Percentiles rank a stretch among this genome's conserved stretches.
phyloP scores from a whole-genome alignment of 2,888 invertebrate species.

The Parelbella ahira region DNA sequence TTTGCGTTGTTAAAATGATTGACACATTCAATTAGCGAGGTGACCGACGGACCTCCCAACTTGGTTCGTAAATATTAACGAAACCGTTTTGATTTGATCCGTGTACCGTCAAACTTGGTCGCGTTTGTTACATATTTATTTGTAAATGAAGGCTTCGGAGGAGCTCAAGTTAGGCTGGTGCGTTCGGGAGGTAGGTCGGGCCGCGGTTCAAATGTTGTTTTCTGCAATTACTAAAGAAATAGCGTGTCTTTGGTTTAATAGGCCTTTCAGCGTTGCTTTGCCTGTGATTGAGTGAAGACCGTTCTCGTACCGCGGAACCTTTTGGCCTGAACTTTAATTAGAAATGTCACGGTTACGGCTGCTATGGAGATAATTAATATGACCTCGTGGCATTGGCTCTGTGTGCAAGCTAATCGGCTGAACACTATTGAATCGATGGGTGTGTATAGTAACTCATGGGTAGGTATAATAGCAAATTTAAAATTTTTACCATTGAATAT shows the following conservation, averaged over 20 bases:
- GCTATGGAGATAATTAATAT: slow-evolving; percentile 24
- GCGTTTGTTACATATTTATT: background rate
- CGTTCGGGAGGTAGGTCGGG: slow-evolving; percentile 52
- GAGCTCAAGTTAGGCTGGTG: slow-evolving; percentile 43
- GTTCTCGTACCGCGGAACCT: slow-evolving; percentile 33
- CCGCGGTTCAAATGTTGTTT: slow-evolving; percentile 71
- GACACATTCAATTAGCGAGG: slow-evolving; percentile 89
- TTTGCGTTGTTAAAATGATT: slow-evolving; percentile 88
- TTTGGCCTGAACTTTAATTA: slow-evolving; percentile 27
- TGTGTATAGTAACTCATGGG: too few species aligned
- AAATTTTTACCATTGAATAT: too few species aligned
- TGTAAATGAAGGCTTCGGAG: slow-evolving; percentile 27
- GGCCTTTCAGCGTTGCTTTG: slow-evolving; percentile 61
- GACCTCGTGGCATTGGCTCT: slow-evolving; percentile 18
- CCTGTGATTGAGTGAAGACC: slow-evolving; percentile 38
- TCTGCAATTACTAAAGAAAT: slow-evolving; percentile 69
- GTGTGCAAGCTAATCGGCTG: slow-evolving; percentile 12
- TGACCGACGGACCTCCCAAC: slow-evolving; percentile 82
- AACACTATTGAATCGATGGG: slow-evolving; percentile 14
- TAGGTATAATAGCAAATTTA: too few species aligned
- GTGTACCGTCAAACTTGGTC: slow-evolving; percentile 11
- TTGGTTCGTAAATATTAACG: slow-evolving; percentile 60
- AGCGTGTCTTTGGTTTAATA: slow-evolving; percentile 70
- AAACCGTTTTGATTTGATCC: slow-evolving; percentile 45
- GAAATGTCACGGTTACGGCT: slow-evolving; percentile 23